Evolutionary conservation across 2,888 invertebrate species (phyloP).

Genomic region (Chydorus sphaericus): DNA sequence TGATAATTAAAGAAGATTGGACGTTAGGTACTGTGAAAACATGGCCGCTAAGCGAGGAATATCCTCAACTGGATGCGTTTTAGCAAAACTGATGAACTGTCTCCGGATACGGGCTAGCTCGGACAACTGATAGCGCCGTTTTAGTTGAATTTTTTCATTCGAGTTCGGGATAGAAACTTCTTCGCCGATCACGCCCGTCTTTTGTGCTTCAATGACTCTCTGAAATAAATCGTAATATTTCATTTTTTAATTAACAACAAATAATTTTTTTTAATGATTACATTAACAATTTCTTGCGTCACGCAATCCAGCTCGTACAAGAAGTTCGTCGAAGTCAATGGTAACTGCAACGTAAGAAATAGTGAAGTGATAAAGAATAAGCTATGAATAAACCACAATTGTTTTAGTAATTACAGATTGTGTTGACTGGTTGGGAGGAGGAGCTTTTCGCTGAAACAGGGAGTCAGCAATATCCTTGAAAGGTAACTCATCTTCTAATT

Average conservation of each 20-base stretch:
- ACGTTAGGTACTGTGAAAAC: conserved; percentile 80
- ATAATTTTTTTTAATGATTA: too few species aligned
- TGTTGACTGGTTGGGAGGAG: conserved; percentile 86
- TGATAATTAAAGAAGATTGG: conserved; percentile 7
- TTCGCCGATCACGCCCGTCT: conserved; percentile 43
- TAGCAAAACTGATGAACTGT: conserved; percentile 80
- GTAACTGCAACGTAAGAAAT: too few species aligned
- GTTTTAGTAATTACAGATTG: too few species aligned
- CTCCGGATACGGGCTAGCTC: conserved; percentile 59
- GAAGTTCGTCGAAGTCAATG: conserved; percentile 75
- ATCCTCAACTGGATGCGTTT: conserved; percentile 56
- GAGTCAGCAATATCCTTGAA: conserved; percentile 49
- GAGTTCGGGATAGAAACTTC: conserved; percentile 45
- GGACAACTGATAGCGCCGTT: conserved; percentile 33
- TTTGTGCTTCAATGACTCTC: conserved; percentile 58
- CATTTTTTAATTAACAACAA: not conserved
- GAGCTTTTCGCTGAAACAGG: conserved; percentile 63
- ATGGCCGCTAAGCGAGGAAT: conserved; percentile 53
- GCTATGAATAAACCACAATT: too few species aligned
- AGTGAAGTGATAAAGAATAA: too few species aligned
- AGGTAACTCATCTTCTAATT: conserved; percentile 51
- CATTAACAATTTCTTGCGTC: conserved; percentile 60
- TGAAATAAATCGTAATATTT: conserved; percentile 23
- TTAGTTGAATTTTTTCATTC: conserved; percentile 37
- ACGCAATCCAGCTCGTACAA: conserved; percentile 75